Conservation (phyloP, 2,113 vertebrate species). For the Oncorhynchus keta region DNA sequence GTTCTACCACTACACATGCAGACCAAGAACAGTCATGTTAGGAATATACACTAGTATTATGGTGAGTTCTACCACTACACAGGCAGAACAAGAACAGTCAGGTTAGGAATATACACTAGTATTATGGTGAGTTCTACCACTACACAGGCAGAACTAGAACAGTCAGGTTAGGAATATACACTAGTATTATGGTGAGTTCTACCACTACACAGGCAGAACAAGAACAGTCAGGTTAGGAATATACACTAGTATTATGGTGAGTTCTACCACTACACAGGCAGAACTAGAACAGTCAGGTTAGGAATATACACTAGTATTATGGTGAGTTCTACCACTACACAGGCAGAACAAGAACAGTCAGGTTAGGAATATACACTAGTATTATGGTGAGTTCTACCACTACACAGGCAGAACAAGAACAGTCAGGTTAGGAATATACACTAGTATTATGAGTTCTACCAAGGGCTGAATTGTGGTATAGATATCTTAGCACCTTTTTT, state of each 20-base stretch:
- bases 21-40: too few relatives aligned
- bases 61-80: too few relatives aligned
- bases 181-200: neutral
- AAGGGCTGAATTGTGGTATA: neutral
- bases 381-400: slow-evolving; percentile 51
- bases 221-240: neutral
- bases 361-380: neutral
- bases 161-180: neutral
- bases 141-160: slow-evolving; percentile 45
- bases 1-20: too few relatives aligned
- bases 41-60: too few relatives aligned
- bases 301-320: neutral
- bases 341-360: neutral
- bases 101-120: neutral
- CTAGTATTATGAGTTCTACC: neutral
- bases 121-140: slow-evolving; percentile 49
- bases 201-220: slow-evolving; percentile 65
- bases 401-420: slow-evolving; percentile 46
- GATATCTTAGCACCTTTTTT: too few relatives aligned
- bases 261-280: slow-evolving; percentile 66
- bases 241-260: too few relatives aligned
- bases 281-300: neutral
- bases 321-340: slow-evolving; percentile 65
- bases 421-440: neutral
- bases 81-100: too few relatives aligned